Evolutionary conservation across 2,797 vertebrate genomes (phyloP).

Genomic region (Avahi laniger): DNA sequence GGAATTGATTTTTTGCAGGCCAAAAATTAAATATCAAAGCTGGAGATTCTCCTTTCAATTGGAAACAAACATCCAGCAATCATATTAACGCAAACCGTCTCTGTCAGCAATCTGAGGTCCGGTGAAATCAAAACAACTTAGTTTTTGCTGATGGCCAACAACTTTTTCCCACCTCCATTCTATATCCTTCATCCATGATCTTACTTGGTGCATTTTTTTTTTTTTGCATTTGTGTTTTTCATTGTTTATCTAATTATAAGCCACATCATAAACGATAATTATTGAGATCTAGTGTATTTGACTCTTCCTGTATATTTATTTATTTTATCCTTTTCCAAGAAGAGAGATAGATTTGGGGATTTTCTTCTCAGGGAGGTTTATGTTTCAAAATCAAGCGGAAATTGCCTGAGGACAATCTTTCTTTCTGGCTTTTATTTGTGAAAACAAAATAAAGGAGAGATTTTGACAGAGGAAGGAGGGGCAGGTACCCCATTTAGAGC

Average conservation of each 20-base stretch:
- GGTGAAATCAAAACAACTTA: neutral
- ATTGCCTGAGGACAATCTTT: neutral
- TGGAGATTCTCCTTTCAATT: neutral
- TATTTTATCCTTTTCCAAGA: neutral
- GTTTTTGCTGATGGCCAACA: neutral
- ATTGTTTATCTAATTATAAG: slow-evolving; percentile 24
- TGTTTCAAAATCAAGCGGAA: neutral
- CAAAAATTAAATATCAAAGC: neutral
- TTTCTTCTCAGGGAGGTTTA: neutral
- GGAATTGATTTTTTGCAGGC: neutral
- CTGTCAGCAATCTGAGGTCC: neutral
- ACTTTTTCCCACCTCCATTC: neutral
- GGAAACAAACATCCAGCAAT: neutral
- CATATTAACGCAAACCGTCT: neutral
- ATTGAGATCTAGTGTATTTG: neutral
- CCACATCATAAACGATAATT: neutral
- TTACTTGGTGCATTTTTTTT: neutral
- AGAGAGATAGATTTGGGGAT: neutral
- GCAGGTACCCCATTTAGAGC: neutral
- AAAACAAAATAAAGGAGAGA: neutral
- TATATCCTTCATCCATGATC: neutral
- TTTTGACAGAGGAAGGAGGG: neutral
- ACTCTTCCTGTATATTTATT: neutral
- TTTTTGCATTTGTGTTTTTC: slow-evolving; percentile 25
- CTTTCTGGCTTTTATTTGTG: neutral